phyloP scores from a whole-genome alignment of 2,797 vertebrate genomes.

The Distichodus sexfasciatus region DNA sequence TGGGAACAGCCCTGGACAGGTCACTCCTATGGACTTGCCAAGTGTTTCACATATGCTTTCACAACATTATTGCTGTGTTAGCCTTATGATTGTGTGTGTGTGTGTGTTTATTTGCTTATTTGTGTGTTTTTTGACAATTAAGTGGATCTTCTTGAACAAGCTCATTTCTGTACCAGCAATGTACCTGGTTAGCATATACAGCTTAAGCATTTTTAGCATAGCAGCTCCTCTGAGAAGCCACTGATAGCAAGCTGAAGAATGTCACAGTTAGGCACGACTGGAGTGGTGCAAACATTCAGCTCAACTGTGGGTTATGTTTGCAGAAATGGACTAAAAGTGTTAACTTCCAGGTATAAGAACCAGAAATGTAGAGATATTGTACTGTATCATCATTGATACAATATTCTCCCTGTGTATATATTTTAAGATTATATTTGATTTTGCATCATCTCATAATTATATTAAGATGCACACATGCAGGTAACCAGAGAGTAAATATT shows the following conservation, averaged over 20 bases:
- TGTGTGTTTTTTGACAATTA: background rate
- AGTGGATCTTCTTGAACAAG: background rate
- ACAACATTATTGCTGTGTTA: background rate
- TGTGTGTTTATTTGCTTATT: background rate
- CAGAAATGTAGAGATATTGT: background rate
- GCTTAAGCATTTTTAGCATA: constrained; percentile 23
- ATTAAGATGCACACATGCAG: too few species aligned
- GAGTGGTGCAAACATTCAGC: constrained; percentile 73
- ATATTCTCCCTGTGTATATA: too few species aligned
- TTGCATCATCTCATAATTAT: too few species aligned
- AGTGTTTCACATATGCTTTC: too few species aligned
- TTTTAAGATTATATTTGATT: too few species aligned
- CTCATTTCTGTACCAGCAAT: background rate
- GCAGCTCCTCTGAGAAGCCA: constrained; percentile 28
- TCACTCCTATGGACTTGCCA: background rate
- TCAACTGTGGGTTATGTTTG: constrained; percentile 9
- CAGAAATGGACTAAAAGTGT: background rate
- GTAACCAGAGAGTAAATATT: too few species aligned
- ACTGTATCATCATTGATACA: too few species aligned
- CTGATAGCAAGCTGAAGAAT: constrained; percentile 71
- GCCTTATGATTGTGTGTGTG: background rate
- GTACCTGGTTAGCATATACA: background rate
- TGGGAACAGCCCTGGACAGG: background rate
- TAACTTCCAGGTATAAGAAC: background rate
- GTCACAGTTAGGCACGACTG: constrained; percentile 70